Evolutionary conservation across 2,888 invertebrate species (phyloP), one percentile per base, ranked within the genome.

Genomic region (Lasioglossum marginatum): DNA sequence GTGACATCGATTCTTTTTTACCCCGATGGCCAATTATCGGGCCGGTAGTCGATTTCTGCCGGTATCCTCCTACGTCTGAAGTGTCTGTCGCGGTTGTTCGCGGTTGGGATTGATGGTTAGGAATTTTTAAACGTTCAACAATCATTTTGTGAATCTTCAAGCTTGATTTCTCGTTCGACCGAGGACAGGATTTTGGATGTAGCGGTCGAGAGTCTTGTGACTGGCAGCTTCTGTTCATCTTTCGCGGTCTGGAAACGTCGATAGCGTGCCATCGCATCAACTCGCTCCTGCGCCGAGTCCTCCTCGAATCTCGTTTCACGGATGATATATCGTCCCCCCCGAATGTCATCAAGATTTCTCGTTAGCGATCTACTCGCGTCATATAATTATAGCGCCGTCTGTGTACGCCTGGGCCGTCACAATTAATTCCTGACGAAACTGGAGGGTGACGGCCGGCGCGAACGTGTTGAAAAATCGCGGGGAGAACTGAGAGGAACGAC

Each of bases 1-100:
- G 57, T 81, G 88, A 86, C 88, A 88, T 88, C 88, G 88, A 88
- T 86, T 81, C 88, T 84, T 88, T 68, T 86, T 60, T 27, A 16
- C 85, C 77, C 81, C 77, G 74, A 81, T 34, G 78, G 71, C 80
- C 88, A 88, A 88, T 88, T 84, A 88, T 83, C 82, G 81, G 68
- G 14, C 66, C 75, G 80, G 66, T 37, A 73, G 45, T 48, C 57
- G 75, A 34, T 82, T 77, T 85, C 85, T 77, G 79, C 79, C 43
- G 43, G 0, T 14, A 31, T 31, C 2, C 60, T 31, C 5, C 27
- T 37, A 5, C 66, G 34, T 66, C 34, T 34, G 8, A 66, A 66
- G 31, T 60, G 27, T n/a, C 23, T 10, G 23, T 4, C n/a, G 23
- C 52, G 19, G 19, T 48, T 19, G 6, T 6, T 48, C 6, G 48